These are phyloP conservation scores for Scaptomyza flava DNA, from an alignment of 2,888 invertebrate genomes.

Conservation along the genomic window DNA sequence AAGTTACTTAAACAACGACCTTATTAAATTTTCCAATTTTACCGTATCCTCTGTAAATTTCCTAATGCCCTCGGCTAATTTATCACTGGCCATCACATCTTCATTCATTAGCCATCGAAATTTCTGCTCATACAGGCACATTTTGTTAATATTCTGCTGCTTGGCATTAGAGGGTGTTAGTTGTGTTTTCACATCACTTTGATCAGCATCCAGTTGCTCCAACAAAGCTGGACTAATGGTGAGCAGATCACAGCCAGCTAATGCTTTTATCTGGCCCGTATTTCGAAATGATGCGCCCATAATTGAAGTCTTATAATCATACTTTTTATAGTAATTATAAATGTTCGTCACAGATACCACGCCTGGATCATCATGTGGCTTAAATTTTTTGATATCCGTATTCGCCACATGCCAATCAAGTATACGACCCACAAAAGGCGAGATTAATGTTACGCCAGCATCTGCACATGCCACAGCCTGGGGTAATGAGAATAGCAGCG, in stretches of 20 bases:
- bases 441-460: slow-evolving; percentile 98
- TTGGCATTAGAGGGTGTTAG: slow-evolving; percentile 88
- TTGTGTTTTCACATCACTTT: slow-evolving; percentile 86
- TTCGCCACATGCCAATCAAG: slow-evolving; percentile 98
- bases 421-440: slow-evolving; percentile 99
- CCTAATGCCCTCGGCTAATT: slow-evolving; percentile 97
- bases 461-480: slow-evolving; percentile 99
- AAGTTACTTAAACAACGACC: neutral
- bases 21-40: slow-evolving; percentile 90
- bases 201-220: slow-evolving; percentile 92
- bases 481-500: slow-evolving; percentile 96
- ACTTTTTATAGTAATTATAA: slow-evolving; percentile 99
- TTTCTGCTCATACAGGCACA: slow-evolving; percentile 91
- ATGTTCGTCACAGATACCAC: slow-evolving; percentile 97
- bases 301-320: slow-evolving; percentile 97
- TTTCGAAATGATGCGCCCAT: slow-evolving; percentile 99
- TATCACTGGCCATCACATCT: slow-evolving; percentile 99
- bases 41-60: slow-evolving; percentile 97
- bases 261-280: slow-evolving; percentile 94
- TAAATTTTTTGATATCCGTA: slow-evolving; percentile 92
- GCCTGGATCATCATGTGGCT: slow-evolving; percentile 96
- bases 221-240: slow-evolving; percentile 97
- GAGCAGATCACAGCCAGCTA: slow-evolving; percentile 97
- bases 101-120: slow-evolving; percentile 99
- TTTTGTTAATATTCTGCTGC: slow-evolving; percentile 88